Conservation (phyloP, 2,113 vertebrate genomes). For the Caranx ignobilis region DNA sequence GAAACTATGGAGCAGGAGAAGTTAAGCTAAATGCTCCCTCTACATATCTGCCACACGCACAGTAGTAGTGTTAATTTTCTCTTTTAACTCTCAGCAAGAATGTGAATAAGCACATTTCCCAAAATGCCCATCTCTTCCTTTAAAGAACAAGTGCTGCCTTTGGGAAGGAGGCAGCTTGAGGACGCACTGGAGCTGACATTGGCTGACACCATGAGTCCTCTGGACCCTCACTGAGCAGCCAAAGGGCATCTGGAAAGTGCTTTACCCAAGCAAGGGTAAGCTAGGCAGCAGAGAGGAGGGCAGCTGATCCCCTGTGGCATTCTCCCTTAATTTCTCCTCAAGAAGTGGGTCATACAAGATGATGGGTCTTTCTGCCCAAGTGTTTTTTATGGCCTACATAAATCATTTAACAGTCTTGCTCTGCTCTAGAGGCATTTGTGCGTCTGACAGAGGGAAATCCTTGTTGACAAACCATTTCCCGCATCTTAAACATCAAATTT, state of each 20-base stretch:
- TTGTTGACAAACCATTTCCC: slow-evolving; percentile 73
- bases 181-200: slow-evolving; percentile 21
- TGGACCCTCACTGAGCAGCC: slow-evolving; percentile 24
- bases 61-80: background rate
- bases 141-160: slow-evolving; percentile 6
- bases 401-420: slow-evolving; percentile 65
- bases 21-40: background rate
- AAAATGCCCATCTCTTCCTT: background rate
- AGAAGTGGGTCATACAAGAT: slow-evolving; percentile 65
- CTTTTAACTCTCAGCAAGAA: background rate
- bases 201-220: slow-evolving; percentile 14
- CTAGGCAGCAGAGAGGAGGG: slow-evolving; percentile 35
- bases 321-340: slow-evolving; percentile 43
- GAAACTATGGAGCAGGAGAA: slow-evolving; percentile 10
- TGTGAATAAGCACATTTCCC: background rate
- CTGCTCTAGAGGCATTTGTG: slow-evolving; percentile 52
- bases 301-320: slow-evolving; percentile 58
- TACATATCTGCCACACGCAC: background rate
- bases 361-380: slow-evolving; percentile 61
- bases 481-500: slow-evolving; percentile 56
- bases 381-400: slow-evolving; percentile 60
- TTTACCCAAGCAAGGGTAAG: slow-evolving; percentile 40
- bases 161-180: slow-evolving; percentile 12
- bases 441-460: slow-evolving; percentile 65
- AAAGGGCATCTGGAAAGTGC: slow-evolving; percentile 51